Conservation (phyloP, 2,888 invertebrate species). For the Drosophila lacicola region DNA sequence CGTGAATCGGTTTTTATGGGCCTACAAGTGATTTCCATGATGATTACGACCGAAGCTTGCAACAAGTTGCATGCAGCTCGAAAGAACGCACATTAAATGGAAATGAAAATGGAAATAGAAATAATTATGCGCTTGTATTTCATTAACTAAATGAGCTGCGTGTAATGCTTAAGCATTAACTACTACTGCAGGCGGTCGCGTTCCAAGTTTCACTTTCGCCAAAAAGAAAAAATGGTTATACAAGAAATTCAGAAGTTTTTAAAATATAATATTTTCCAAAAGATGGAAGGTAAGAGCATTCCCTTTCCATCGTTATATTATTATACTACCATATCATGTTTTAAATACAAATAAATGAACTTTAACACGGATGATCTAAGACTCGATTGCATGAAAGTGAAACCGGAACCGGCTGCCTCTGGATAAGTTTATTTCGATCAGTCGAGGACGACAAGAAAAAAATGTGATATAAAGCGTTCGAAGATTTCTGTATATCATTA, state of each 20-base stretch:
- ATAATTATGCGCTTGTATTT: slow-evolving; percentile 33
- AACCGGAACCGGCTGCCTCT: slow-evolving; percentile 34
- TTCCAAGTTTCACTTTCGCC: slow-evolving; percentile 29
- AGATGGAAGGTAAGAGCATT: no score
- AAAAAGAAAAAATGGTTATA: not conserved
- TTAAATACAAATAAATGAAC: not conserved
- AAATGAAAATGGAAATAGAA: slow-evolving; percentile 14
- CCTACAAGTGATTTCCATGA: slow-evolving; percentile 58
- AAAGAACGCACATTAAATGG: slow-evolving; percentile 20
- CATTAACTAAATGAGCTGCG: slow-evolving; percentile 46
- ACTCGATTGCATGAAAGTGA: slow-evolving; percentile 27
- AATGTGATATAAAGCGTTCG: slow-evolving; percentile 1
- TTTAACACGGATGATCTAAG: slow-evolving; percentile 11
- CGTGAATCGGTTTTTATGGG: slow-evolving; percentile 61
- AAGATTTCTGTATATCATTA: slow-evolving; percentile 6
- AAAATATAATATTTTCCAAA: no score
- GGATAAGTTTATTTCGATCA: not conserved
- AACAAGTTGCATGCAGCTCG: slow-evolving; percentile 47
- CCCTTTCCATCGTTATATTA: no score
- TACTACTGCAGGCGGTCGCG: not conserved
- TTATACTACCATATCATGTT: no score
- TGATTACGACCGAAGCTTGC: slow-evolving; percentile 35
- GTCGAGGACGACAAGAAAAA: not conserved
- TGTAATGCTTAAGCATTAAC: slow-evolving; percentile 20
- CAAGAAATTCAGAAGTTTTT: not conserved